phyloP scores from a whole-genome alignment of 2,113 vertebrate genomes.

The Chloropsis hardwickii region DNA sequence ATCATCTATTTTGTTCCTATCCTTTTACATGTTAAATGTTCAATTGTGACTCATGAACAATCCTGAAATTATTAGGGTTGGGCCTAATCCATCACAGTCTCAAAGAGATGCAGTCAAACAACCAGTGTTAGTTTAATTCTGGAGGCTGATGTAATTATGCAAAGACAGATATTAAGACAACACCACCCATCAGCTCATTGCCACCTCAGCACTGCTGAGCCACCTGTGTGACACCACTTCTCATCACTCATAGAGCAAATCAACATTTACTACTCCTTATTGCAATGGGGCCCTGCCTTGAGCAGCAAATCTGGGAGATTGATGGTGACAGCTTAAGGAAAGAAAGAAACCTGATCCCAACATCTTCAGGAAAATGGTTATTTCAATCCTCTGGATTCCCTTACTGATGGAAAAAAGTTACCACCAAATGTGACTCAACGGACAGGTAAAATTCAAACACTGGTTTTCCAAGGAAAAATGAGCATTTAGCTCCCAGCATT shows the following conservation, averaged over 20 bases:
- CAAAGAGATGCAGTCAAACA: background rate
- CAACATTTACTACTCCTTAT: background rate
- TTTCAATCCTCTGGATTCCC: background rate
- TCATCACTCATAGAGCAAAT: background rate
- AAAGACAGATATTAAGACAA: rapidly evolving
- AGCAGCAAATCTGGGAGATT: background rate
- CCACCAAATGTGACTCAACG: background rate
- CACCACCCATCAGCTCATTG: background rate
- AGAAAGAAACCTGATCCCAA: background rate
- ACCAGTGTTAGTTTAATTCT: background rate
- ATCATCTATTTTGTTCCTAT: background rate
- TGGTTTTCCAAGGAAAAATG: background rate
- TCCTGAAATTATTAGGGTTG: background rate
- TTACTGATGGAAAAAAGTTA: background rate
- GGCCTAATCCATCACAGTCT: background rate
- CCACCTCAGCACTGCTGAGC: background rate
- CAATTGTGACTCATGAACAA: background rate
- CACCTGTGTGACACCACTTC: background rate
- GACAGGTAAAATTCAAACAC: background rate
- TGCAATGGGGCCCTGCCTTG: rapidly evolving
- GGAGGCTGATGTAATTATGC: background rate
- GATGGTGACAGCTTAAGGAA: background rate
- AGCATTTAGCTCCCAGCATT: background rate
- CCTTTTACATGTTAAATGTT: background rate
- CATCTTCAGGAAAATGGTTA: background rate